Evolutionary conservation across 1,140 invertebrate species (phyloP), one percentile per base, ranked within the genome.

Genomic region (Gryllus bimaculatus): DNA sequence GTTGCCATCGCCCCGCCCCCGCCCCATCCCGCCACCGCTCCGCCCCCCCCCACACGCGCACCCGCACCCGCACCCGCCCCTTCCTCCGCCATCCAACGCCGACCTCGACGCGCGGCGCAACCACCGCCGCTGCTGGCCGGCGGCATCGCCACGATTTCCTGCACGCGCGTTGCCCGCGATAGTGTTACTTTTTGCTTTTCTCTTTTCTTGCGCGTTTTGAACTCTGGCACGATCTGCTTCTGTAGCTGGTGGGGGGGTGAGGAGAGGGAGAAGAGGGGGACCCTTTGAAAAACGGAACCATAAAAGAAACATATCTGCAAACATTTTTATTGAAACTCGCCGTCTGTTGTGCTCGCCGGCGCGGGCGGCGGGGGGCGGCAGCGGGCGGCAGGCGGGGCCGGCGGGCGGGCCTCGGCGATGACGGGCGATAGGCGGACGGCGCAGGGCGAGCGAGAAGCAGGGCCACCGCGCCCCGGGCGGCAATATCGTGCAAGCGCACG

Each of bases 241-340:
- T 66, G 26, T 39, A 66, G 54, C 54, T 5, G 26, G 26, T 39
- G 26, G 5, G 26, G 26, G 26, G 26, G 26, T 39, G 26, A 39
- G 26, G 26, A 39, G 26, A 39, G 26, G 5, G 26, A 5, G 26
- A 5, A 39, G 5, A 5, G 7, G 54, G 54, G 54, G 18, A 7
- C 1, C 54, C 18, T 66, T 66, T 66, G 54, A 66, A 66, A 66
- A 66, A 66, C 54, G 54, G 54, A 66, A 18, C 54, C 54, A 66
- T 66, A 66, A 66, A 66, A 66, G 54, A 66, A 66, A 66, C 54
- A 66, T n/a, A 66, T 66, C 54, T 66, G 54, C 54, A 66, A n/a
- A 66, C 54, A 66, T 66, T 66, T 66, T 66, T 66, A 66, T 66
- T 66, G 54, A 66, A 66, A 66, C 54, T 66, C 54, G 54, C n/a